phyloP scores from a whole-genome alignment of 2,797 vertebrate species.

The Hipposideros larvatus region DNA sequence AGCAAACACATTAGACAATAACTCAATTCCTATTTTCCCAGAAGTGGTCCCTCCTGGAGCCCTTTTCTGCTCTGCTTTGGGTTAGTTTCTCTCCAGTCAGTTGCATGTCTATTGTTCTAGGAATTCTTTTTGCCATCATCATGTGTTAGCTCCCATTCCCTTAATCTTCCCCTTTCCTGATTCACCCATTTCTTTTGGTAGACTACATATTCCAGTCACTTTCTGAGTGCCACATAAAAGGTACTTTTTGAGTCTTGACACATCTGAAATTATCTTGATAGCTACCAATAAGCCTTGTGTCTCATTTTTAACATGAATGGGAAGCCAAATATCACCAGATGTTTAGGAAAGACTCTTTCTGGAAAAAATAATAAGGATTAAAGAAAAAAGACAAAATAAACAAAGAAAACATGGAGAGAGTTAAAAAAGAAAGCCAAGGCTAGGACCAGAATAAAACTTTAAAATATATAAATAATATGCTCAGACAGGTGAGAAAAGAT shows the following conservation, averaged over 20 bases:
- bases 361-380: background rate
- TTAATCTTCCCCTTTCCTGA: background rate
- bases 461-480: background rate
- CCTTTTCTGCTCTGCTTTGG: background rate
- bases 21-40: background rate
- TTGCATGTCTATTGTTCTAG: background rate
- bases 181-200: background rate
- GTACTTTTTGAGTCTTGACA: background rate
- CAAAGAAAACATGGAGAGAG: background rate
- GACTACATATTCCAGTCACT: background rate
- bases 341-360: background rate
- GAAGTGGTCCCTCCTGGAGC: background rate
- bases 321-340: slow-evolving; percentile 22
- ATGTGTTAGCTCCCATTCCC: background rate
- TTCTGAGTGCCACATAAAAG: background rate
- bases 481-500: background rate
- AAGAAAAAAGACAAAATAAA: background rate
- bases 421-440: background rate
- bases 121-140: background rate
- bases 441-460: background rate
- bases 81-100: background rate
- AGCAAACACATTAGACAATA: slow-evolving; percentile 37
- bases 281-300: background rate
- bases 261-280: slow-evolving; percentile 30
- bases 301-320: background rate